Evolutionary conservation across 2,888 invertebrate genomes (phyloP).

Genomic region (Drosophila kanekoi): DNA sequence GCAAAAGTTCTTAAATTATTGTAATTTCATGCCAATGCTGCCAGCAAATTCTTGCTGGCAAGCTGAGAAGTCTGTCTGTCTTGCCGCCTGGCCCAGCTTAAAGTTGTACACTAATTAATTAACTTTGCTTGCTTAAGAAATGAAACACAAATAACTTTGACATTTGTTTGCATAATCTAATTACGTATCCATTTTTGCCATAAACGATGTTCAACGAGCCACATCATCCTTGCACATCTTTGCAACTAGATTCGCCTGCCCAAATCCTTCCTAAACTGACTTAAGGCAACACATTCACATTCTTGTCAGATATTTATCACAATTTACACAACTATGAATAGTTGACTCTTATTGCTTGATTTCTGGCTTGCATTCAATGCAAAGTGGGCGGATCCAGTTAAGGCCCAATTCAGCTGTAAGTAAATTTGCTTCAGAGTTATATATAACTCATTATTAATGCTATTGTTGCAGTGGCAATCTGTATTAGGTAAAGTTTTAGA

Average conservation of each 20-base stretch:
- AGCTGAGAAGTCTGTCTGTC: constrained; percentile 2
- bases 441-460: constrained; percentile 35
- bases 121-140: constrained; percentile 75
- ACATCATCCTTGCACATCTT: constrained; percentile 25
- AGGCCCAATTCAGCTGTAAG: constrained; percentile 16
- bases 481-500: constrained; percentile 3
- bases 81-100: constrained; percentile 25
- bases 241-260: constrained; percentile 25
- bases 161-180: constrained; percentile 73
- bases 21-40: constrained; percentile 56
- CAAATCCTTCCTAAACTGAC: constrained; percentile 14
- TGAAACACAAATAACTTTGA: constrained; percentile 78
- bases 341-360: constrained; percentile 4
- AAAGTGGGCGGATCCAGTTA: background rate
- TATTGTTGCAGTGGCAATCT: background rate
- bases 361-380: constrained; percentile 1
- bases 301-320: constrained; percentile 5
- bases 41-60: constrained; percentile 8
- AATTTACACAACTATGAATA: background rate
- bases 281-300: constrained; percentile 24
- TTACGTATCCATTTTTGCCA: constrained; percentile 63
- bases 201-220: constrained; percentile 46
- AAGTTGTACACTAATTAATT: constrained; percentile 74
- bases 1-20: constrained; percentile 73
- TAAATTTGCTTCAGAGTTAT: constrained; percentile 13